phyloP scores from a whole-genome alignment of 2,113 vertebrate species.

The Cricetomys ansorgei region DNA sequence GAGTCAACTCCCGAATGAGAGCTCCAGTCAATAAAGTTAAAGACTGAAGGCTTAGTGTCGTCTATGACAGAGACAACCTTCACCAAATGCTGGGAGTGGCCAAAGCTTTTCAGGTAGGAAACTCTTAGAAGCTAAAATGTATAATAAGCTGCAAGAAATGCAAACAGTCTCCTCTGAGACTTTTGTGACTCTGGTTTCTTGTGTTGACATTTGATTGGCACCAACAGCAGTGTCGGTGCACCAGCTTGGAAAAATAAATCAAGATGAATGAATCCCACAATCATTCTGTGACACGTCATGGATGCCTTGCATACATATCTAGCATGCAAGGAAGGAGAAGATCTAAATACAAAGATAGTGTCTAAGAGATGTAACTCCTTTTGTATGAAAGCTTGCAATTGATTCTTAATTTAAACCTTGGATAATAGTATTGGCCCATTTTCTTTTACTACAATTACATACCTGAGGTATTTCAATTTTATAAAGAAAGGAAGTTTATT shows the following conservation, averaged over 20 bases:
- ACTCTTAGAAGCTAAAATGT: background rate
- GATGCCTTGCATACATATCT: background rate
- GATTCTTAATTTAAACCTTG: background rate
- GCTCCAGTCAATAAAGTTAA: background rate
- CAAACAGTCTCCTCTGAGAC: background rate
- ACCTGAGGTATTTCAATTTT: background rate
- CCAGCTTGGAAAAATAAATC: background rate
- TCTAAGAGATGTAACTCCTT: background rate
- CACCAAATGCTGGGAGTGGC: conserved; percentile 31
- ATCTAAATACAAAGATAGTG: background rate
- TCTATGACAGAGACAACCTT: background rate
- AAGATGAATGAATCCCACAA: background rate
- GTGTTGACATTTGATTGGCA: background rate
- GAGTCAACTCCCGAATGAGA: background rate
- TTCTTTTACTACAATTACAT: background rate
- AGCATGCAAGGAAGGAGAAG: background rate
- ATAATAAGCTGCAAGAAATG: background rate
- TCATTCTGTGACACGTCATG: background rate
- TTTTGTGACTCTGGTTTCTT: background rate
- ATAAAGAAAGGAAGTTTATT: background rate
- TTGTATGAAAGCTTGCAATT: background rate
- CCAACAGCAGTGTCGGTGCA: background rate
- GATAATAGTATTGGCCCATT: background rate
- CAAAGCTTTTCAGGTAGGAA: conserved; percentile 36
- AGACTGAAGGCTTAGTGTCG: background rate